Evolutionary conservation across 2,888 invertebrate species (phyloP).

Genomic region (Oscheius onirici): DNA sequence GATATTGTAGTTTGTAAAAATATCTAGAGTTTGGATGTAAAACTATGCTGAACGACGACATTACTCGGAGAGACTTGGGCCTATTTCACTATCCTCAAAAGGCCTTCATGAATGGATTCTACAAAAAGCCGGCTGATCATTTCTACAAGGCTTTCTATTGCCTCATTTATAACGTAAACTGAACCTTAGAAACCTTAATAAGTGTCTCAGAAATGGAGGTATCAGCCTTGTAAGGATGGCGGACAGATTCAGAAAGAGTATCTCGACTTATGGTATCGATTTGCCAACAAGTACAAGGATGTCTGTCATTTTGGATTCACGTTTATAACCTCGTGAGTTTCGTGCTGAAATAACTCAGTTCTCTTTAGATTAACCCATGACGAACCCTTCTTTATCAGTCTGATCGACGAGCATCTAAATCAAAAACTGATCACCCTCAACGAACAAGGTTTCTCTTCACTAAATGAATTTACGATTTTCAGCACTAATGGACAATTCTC

Average conservation of each 20-base stretch:
- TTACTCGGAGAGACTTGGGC: constrained; percentile 46
- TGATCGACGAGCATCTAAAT: constrained; percentile 40
- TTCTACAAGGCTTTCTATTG: constrained; percentile 71
- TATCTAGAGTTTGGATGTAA: constrained; percentile 48
- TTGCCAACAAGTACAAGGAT: constrained; percentile 66
- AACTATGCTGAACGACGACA: constrained; percentile 63
- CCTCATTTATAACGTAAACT: constrained; percentile 42
- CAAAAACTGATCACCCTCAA: neutral
- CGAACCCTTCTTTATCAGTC: constrained; percentile 38
- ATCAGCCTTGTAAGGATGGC: constrained; percentile 41
- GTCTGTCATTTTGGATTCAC: constrained; percentile 72
- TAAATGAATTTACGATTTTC: neutral
- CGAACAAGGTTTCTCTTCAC: neutral
- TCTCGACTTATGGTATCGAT: constrained; percentile 65
- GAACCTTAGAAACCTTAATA: no score
- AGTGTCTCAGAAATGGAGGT: constrained; percentile 39
- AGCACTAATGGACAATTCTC: constrained; percentile 58
- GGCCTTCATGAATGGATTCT: constrained; percentile 67
- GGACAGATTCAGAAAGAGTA: constrained; percentile 52
- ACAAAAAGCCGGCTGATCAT: constrained; percentile 71
- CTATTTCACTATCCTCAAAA: constrained; percentile 58
- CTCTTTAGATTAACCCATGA: constrained; percentile 46
- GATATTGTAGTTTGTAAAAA: neutral
- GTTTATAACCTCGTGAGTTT: constrained; percentile 68
- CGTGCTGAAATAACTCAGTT: neutral